Percentiles rank a stretch among this genome's conserved stretches.
Conservation (phyloP, 2,113 vertebrate genomes). For the Sorex araneus region DNA sequence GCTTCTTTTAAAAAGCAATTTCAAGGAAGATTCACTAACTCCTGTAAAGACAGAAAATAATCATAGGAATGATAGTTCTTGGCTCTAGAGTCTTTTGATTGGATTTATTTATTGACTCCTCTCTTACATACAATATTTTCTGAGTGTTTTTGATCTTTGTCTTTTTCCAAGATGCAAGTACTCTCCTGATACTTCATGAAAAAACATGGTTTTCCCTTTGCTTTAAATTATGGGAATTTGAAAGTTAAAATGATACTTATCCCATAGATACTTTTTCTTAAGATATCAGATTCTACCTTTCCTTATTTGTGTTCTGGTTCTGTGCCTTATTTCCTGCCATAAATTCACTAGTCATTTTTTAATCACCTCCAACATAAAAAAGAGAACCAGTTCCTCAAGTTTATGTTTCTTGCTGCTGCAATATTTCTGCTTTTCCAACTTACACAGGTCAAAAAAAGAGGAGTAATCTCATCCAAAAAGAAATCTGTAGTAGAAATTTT, state of each 20-base stretch:
- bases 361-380: neutral
- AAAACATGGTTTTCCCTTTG: neutral
- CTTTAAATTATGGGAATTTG: neutral
- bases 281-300: neutral
- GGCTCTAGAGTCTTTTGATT: neutral
- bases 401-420: neutral
- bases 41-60: neutral
- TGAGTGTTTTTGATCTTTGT: neutral
- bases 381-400: neutral
- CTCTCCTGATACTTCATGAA: neutral
- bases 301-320: neutral
- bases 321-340: neutral
- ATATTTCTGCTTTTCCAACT: neutral
- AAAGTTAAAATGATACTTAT: neutral
- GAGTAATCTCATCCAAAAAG: neutral
- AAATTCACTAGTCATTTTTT: neutral
- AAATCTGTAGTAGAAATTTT: neutral
- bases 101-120: neutral
- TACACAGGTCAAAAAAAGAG: neutral
- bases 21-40: neutral
- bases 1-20: neutral
- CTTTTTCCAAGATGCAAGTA: neutral
- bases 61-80: neutral
- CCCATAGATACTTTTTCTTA: neutral
- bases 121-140: neutral